Evolutionary conservation across 2,888 invertebrate species (phyloP).

Genomic region (Limenitis camilla): DNA sequence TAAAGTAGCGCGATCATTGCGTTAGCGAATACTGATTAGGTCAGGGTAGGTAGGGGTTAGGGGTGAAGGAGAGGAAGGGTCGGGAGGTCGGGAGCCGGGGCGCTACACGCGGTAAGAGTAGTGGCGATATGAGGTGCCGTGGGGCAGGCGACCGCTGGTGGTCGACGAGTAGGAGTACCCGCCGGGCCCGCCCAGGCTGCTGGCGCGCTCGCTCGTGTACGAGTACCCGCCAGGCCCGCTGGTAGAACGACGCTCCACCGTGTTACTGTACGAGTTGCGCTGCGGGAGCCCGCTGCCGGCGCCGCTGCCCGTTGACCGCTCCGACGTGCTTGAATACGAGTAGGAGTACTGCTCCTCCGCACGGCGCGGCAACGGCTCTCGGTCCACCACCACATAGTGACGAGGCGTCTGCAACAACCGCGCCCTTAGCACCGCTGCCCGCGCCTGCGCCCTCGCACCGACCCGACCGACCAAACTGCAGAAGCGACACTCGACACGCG

Average conservation of each 20-base stretch:
- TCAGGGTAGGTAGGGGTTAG: slow-evolving; percentile 38
- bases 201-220: slow-evolving; percentile 83
- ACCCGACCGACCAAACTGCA: slow-evolving; percentile 49
- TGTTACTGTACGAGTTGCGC: slow-evolving; percentile 78
- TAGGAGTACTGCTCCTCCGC: slow-evolving; percentile 91
- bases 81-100: slow-evolving; percentile 42
- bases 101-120: slow-evolving; percentile 89
- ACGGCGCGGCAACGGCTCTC: slow-evolving; percentile 79
- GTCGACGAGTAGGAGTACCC: slow-evolving; percentile 89
- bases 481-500: slow-evolving; percentile 62
- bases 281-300: slow-evolving; percentile 70
- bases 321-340: slow-evolving; percentile 81
- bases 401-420: slow-evolving; percentile 87
- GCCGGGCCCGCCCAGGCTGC: slow-evolving; percentile 84
- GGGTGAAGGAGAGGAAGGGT: slow-evolving; percentile 38
- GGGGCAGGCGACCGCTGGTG: slow-evolving; percentile 85
- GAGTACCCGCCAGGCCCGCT: slow-evolving; percentile 84
- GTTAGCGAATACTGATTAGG: slow-evolving; percentile 70
- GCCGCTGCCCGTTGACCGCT: slow-evolving; percentile 67
- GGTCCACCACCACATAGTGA: slow-evolving; percentile 89
- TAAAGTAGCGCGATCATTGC: slow-evolving; percentile 66
- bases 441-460: slow-evolving; percentile 39
- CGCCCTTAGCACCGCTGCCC: slow-evolving; percentile 42
- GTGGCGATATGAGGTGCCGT: slow-evolving; percentile 88
- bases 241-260: slow-evolving; percentile 80